A percentile compares a stretch with the other conserved stretches of the same genome.
Evolutionary conservation across 2,113 vertebrate genomes (phyloP).

Genomic region (Halichoeres trimaculatus): DNA sequence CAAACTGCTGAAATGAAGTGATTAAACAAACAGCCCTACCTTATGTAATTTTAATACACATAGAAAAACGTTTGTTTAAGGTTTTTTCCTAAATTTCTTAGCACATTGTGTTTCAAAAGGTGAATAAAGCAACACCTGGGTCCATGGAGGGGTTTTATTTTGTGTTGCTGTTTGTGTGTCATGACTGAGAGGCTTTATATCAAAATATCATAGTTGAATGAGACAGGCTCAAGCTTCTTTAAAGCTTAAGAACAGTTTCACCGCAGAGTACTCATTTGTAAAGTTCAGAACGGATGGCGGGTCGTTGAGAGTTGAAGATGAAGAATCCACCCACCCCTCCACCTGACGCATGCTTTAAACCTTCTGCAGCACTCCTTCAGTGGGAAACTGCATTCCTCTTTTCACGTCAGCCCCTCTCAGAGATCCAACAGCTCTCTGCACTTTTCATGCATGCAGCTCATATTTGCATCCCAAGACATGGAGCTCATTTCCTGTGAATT

Average conservation of each 20-base stretch:
- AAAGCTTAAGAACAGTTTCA: not conserved
- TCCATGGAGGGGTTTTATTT: not conserved
- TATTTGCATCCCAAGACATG: conserved; percentile 38
- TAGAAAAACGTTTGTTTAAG: no score
- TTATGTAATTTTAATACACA: no score
- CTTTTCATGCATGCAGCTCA: conserved; percentile 3
- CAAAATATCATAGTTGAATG: not conserved
- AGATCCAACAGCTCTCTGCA: not conserved
- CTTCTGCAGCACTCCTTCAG: not conserved
- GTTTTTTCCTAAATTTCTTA: not conserved
- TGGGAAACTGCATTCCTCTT: not conserved
- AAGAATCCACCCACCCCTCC: conserved; percentile 24
- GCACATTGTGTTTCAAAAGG: not conserved
- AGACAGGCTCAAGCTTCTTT: not conserved
- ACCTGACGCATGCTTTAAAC: not conserved
- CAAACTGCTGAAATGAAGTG: no score
- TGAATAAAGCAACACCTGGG: not conserved
- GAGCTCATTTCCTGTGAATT: conserved; percentile 38
- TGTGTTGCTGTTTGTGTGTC: not conserved
- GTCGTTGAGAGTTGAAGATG: not conserved
- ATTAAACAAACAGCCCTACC: no score
- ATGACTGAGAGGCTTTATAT: not conserved
- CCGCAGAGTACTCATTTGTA: not conserved
- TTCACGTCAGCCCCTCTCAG: conserved; percentile 19
- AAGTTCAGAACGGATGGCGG: conserved; percentile 5